Base-by-base conservation (phyloP, 92 coral and sea anemone species). In the Phenganax stokvisi region DNA sequence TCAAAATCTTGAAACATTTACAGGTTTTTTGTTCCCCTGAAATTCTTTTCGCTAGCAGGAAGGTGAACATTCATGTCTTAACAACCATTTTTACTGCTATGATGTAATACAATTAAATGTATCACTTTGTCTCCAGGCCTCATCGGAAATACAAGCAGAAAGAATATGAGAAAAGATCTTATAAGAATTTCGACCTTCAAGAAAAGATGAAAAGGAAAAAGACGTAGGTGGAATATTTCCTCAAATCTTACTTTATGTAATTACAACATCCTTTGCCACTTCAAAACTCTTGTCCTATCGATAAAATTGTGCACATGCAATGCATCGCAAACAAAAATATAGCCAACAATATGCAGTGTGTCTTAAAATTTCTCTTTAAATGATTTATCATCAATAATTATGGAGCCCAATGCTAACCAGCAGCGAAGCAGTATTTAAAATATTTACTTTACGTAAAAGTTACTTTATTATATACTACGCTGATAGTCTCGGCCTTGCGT, bases 141-240 rank as follows among this genome's bases (percentile, higher is more conserved):
- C 92, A 89, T 85, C 90, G 97, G 60, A 93, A 81, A 81, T 93
- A 88, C 85, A 89, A 86, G 57, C 84, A 83, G 30, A 93, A 93
- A 73, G 96, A 90, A 59, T 93, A 91, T 66, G 84, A 85, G 56
- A 89, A 88, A 77, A 88, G 87, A 56, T 93, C 97, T 10, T 88
- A 76, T 75, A 84, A 88, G 72, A 82, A 88, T 9, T 79, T 60
- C 37, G 74, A 79, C 20, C 83, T 79, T 51, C 83, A 79, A 79
- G 74, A 63, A 52, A 77, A 77, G 51, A 57, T 63, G 54, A 84
- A 79, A 61, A 85, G 76, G 86, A 67, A 8, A 47, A 72, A 77
- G 74, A 52, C 55, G 75, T 83, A n/a, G 57, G 44, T 25, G 47
- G 47, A 37, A 37, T 37, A 37, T 37, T 37, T 37, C 5, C 47